These are phyloP conservation scores for Stegophylla sp. DNA, from an alignment of 2,888 invertebrate species.

Conservation along the genomic window DNA sequence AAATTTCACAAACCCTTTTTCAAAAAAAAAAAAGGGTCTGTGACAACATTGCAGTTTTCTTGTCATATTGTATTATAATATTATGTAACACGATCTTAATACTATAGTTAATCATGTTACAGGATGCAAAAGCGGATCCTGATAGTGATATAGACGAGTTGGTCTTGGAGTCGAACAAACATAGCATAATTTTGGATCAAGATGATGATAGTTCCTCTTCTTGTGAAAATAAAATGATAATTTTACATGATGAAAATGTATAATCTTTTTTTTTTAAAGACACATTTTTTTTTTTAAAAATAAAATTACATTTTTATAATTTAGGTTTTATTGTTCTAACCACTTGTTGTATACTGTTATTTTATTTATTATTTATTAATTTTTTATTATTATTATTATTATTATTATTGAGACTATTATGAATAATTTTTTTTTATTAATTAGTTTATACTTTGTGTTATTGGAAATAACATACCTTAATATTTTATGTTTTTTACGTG, in stretches of 20 bases:
- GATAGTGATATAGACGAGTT: constrained; percentile 39
- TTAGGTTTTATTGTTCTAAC: neutral
- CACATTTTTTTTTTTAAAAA: no score
- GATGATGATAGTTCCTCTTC: constrained; percentile 62
- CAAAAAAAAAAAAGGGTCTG: no score
- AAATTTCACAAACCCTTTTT: no score
- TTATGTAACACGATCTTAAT: neutral
- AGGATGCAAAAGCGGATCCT: constrained; percentile 41
- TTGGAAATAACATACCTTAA: no score
- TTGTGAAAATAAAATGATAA: constrained; percentile 63
- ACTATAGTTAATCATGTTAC: neutral
- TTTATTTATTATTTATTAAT: neutral
- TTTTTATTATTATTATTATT: no score
- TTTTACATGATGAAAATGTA: constrained; percentile 60
- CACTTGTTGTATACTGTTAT: no score
- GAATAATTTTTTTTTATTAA: no score
- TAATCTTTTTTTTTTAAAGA: neutral
- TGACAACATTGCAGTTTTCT: no score
- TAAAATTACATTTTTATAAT: neutral
- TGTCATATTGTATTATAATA: neutral
- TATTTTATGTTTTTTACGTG: no score
- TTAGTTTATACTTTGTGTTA: no score
- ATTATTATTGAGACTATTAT: no score
- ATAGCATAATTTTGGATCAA: constrained; percentile 35
- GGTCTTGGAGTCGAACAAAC: constrained; percentile 35